phyloP scores from a whole-genome alignment of 2,797 vertebrate genomes.

The Chloroceryle inda region DNA sequence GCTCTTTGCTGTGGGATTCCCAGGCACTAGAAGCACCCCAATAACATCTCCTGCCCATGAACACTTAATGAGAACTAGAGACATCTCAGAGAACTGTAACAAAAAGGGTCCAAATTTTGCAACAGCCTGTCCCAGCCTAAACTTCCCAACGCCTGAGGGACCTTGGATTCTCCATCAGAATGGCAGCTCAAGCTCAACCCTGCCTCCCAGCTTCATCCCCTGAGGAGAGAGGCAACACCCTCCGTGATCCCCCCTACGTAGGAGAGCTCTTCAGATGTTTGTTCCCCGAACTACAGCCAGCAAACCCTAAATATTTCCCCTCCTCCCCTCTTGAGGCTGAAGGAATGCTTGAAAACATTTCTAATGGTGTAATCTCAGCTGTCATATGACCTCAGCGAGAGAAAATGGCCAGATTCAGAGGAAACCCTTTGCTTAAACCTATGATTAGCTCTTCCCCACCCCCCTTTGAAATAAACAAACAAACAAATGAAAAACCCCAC shows the following conservation, averaged over 20 bases:
- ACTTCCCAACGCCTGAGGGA: not conserved
- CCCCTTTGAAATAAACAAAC: conserved; percentile 37
- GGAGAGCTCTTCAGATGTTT: not conserved
- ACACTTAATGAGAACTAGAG: not conserved
- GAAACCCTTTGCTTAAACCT: not conserved
- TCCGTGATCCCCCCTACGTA: fast-evolving
- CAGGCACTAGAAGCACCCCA: not conserved
- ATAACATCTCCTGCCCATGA: not conserved
- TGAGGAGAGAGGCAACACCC: not conserved
- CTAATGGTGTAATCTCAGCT: conserved; percentile 22
- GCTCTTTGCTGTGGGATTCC: not conserved
- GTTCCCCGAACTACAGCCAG: not conserved
- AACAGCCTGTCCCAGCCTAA: not conserved
- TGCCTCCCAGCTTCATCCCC: not conserved
- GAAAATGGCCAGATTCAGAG: conserved; percentile 28
- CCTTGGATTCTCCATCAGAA: not conserved
- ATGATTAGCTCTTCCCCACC: not conserved
- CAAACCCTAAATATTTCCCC: not conserved
- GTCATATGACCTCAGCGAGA: conserved; percentile 11
- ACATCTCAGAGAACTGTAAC: not conserved
- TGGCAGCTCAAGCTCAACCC: not conserved
- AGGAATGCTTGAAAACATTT: conserved; percentile 31
- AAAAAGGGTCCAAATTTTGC: not conserved
- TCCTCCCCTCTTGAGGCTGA: not conserved
- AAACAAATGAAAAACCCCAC: not conserved